Evolutionary conservation across 2,888 invertebrate species (phyloP).

Genomic region (Eupithecia dodoneata): DNA sequence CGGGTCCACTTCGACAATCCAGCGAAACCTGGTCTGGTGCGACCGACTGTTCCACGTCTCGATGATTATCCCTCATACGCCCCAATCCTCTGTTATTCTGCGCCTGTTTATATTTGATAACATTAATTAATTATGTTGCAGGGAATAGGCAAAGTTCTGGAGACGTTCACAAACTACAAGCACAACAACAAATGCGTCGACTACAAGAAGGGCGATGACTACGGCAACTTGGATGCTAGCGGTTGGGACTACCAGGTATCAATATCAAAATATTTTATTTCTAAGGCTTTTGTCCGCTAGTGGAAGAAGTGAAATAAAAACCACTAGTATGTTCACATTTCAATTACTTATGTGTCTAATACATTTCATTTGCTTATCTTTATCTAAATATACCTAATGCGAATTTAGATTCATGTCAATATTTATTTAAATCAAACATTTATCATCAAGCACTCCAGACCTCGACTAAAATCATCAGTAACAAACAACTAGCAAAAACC

Average conservation of each 20-base stretch:
- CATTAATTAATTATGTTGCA: slow-evolving; percentile 51
- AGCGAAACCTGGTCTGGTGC: neutral
- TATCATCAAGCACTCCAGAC: neutral
- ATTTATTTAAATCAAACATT: too few relatives aligned
- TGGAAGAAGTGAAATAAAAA: too few relatives aligned
- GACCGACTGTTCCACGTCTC: neutral
- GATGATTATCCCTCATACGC: neutral
- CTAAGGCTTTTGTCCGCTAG: too few relatives aligned
- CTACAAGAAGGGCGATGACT: slow-evolving; percentile 80
- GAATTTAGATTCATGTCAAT: too few relatives aligned
- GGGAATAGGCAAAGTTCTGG: slow-evolving; percentile 87
- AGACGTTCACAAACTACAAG: slow-evolving; percentile 92
- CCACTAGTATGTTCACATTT: too few relatives aligned
- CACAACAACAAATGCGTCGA: slow-evolving; percentile 88
- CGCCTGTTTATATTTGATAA: neutral
- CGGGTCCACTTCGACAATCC: neutral
- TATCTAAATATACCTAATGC: too few relatives aligned
- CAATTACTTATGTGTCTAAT: too few relatives aligned
- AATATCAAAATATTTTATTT: too few relatives aligned
- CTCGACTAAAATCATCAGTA: neutral
- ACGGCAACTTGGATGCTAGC: slow-evolving; percentile 84
- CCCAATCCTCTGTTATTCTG: neutral
- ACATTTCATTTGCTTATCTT: too few relatives aligned
- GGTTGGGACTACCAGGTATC: slow-evolving; percentile 94
- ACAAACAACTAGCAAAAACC: neutral